These are phyloP conservation scores for Manduca sexta DNA, from an alignment of 1,140 invertebrate species.

Conservation along the genomic window DNA sequence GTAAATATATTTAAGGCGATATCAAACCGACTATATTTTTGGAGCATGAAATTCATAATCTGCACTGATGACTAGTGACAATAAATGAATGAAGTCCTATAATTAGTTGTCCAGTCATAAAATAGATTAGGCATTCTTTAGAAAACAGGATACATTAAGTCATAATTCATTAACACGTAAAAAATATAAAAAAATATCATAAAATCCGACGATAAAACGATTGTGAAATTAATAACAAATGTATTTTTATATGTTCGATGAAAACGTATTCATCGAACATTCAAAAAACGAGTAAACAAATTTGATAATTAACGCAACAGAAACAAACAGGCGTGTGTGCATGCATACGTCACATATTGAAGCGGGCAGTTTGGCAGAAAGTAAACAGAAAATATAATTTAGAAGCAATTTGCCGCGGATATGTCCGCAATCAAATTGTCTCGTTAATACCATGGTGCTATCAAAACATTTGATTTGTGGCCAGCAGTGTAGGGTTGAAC, in stretches of 20 bases:
- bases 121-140: no score
- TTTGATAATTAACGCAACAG: conserved; percentile 52
- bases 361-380: conserved; percentile 63
- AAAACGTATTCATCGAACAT: conserved; percentile 26
- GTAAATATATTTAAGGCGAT: no score
- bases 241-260: conserved; percentile 12
- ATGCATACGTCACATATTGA: conserved; percentile 35
- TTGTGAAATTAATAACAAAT: conserved; percentile 4
- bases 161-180: no score
- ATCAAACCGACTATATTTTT: no score
- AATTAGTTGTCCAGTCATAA: no score
- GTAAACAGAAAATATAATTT: conserved; percentile 73
- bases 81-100: no score
- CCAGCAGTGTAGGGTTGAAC: conserved; percentile 53
- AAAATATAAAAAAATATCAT: neutral
- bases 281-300: conserved; percentile 40
- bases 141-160: no score
- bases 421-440: conserved; percentile 73
- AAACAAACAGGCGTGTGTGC: conserved; percentile 37
- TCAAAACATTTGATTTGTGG: conserved; percentile 74
- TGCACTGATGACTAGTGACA: no score
- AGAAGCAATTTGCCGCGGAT: conserved; percentile 70
- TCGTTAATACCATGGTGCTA: conserved; percentile 69
- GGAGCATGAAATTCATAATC: no score
- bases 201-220: neutral